Evolutionary conservation across 1,140 invertebrate genomes (phyloP), one percentile per base, ranked within the genome.

Genomic region (Rhopalosiphum padi): DNA sequence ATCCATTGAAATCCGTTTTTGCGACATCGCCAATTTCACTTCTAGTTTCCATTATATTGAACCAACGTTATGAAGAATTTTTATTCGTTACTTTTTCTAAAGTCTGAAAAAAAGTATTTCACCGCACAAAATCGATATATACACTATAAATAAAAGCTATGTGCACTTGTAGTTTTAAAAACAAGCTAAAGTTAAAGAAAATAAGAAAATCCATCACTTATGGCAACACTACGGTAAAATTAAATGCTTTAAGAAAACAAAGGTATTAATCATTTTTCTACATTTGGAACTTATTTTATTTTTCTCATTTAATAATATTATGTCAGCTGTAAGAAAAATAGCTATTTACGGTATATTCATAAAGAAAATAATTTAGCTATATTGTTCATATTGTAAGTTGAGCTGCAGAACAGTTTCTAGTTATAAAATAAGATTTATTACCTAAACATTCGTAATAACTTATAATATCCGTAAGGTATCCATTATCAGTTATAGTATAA

Each of bases 191-290:
- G 41, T 86, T 86, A 86, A 86, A 86, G 85, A 86, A 86, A 86
- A 86, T 86, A 46, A 43, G 43, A 85, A 85, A 85, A 85, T 85
- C 83, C 83, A 85, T 85, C 37, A 85, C 48, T 88, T 88, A 88
- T 37, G 18, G 46, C 30, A 88, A 88, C 30, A 88, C n/a, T 88
- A 53, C 6, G n/a, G 25, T 25, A 8, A 88, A 88, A 51, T 88
- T 88, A 88, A 88, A 53, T n/a, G 48, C n/a, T 51, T 35, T n/a
- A 35, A 88, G 46, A 88, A 88, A 88, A 51, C 43, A 51, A 88
- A 51, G n/a, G n/a, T 51, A 88, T 88, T 48, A 88, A 88, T 88
- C 86, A 88, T 88, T 88, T 30, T 88, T 88, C 6, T 11, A 53
- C 4, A 22, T 23, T 88, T 35, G 35, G 21, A 87, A 87, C 43